Base-by-base conservation (phyloP, 35 echinoderm and acorn worm genomes). In the Chiridota heheva region DNA sequence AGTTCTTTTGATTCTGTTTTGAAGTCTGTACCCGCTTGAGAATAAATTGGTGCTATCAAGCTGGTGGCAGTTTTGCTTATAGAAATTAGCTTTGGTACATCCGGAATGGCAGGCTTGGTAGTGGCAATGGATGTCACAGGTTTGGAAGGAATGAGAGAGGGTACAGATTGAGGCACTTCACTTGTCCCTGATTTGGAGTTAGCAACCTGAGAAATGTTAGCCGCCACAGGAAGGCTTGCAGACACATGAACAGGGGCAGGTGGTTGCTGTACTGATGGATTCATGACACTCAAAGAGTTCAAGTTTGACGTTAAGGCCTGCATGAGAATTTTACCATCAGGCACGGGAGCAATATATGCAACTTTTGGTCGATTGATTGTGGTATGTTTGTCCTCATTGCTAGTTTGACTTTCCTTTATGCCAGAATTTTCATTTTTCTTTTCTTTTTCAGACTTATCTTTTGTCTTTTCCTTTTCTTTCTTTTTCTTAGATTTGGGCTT, bases 21-120 rank as follows among this genome's bases (percentile, higher is more conserved):
- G 81, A 38, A 36, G 67, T 46, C 60, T 60, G 70, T 47, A 63
- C 28, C 7, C 42, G 58, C 36, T 60, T 89, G 80, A 42, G 70
- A 26, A 30, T 61, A 40, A 41, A 74, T 22, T 72, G 86, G 32
- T 67, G 55, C 41, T 73, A 80, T 72, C 44, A 81, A 76, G 24
- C 73, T 57, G n/a, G 61, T 34, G 16, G 88, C 35, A 47, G 87
- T 73, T 67, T 85, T 91, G 42, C 84, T 91, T 0, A 84, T 91
- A 32, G 84, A 89, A 46, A 98, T 98, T 49, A 98, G 80, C 55
- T 98, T 97, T 42, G 95, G 95, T 42, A 88, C 84, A 70, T 98
- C 89, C 58, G 95, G 95, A 53, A 91, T 92, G 36, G 62, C 63
- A 13, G 81, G 22, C 58, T 33, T 25, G 45, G 42, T 20, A 27